Base-by-base conservation (phyloP, 2,888 invertebrate species). In the Melanchra persicariae region DNA sequence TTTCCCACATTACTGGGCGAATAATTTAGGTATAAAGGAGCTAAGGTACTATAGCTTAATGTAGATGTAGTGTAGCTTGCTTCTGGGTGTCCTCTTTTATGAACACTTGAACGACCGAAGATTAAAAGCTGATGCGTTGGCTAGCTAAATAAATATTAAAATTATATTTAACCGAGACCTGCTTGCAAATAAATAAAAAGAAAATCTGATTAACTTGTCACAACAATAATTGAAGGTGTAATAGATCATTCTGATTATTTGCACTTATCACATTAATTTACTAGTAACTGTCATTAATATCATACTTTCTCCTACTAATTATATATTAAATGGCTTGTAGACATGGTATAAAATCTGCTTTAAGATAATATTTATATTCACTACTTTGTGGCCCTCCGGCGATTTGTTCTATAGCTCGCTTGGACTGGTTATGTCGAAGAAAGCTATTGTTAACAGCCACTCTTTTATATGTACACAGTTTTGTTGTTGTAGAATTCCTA, bases 401-500 rank as follows among this genome's bases (percentile, higher is more conserved):
- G 43, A 57, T 70, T 62, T 63, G 40, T 60, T 61, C 67, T 58
- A 67, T 52, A 81, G 67, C 78, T 57, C 5, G 66, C 54, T 61
- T 22, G n/a, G 26, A 54, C 63, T 67, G 62, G 57, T 49, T 78
- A 58, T 51, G 24, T 43, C 30, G 34, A 73, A 78, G 82, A 79
- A 79, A 82, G 79, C 61, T 68, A 68, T 79, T 79, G 82, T 78
- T 81, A 68, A 40, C 61, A 51, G 8, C 9, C 43, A 26, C 6
- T 49, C 12, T 67, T 69, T 75, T 67, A 51, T 40, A 30, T 69
- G 19, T 47, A 63, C 12, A 17, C 60, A 43, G 52, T 63, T 61
- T 55, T 59, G 54, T 69, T 54, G 30, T 40, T 68, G 17, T 43
- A 47, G 10, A 55, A 64, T 82, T 69, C 66, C 57, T 70, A 62